Conservation (phyloP, 2,888 invertebrate species). For the Nomada fabriciana region DNA sequence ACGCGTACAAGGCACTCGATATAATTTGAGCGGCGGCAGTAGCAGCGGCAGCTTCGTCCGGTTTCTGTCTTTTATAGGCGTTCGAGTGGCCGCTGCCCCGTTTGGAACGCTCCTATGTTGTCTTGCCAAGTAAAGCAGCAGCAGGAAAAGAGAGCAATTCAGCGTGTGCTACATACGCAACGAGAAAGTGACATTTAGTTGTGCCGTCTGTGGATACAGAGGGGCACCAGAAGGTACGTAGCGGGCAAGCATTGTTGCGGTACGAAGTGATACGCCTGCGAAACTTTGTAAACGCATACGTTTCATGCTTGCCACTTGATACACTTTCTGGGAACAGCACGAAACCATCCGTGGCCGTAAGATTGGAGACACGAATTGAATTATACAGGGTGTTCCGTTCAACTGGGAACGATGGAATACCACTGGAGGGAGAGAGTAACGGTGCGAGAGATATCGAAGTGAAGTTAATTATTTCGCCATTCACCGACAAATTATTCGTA, state of each 20-base stretch:
- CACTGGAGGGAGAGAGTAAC: too few relatives aligned
- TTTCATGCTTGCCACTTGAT: not conserved
- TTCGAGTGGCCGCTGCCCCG: conserved; percentile 6
- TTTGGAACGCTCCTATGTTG: conserved; percentile 10
- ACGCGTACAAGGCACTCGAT: conserved; percentile 32
- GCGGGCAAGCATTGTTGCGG: conserved; percentile 12
- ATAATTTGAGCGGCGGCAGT: conserved; percentile 14
- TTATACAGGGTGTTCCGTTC: too few relatives aligned
- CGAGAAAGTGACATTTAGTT: conserved; percentile 34
- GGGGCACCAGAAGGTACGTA: not conserved
- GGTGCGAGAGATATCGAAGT: too few relatives aligned
- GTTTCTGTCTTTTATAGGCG: conserved; percentile 24
- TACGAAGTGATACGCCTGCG: not conserved
- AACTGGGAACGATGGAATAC: too few relatives aligned
- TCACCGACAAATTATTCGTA: too few relatives aligned
- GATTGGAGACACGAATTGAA: not conserved
- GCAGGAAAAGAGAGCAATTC: conserved; percentile 19
- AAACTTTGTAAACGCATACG: conserved; percentile 6
- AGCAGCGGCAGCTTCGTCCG: conserved; percentile 1
- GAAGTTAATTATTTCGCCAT: too few relatives aligned
- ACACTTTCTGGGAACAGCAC: not conserved
- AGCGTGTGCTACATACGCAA: not conserved
- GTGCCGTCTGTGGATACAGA: not conserved
- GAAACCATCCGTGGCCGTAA: not conserved
- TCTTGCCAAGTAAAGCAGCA: conserved; percentile 18